Evolutionary conservation across 2,113 vertebrate species (phyloP).

Genomic region (Urocynchramus pylzowi): DNA sequence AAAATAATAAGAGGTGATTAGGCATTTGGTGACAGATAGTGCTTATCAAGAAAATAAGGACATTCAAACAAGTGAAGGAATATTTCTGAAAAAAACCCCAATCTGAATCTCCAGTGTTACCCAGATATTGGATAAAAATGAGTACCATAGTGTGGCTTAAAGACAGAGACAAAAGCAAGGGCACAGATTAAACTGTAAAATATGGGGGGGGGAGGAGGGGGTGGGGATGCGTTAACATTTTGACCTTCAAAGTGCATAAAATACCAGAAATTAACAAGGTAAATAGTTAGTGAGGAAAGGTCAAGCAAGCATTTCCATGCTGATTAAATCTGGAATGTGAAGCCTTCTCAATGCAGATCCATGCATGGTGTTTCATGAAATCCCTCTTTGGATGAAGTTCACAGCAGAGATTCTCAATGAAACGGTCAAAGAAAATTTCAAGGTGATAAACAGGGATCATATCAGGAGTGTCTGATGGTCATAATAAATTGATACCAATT

Average conservation of each 20-base stretch:
- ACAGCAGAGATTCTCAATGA: neutral
- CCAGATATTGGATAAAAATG: neutral
- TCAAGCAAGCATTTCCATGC: neutral
- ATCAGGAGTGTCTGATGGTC: neutral
- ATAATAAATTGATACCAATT: neutral
- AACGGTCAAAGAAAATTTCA: neutral
- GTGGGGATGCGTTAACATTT: neutral
- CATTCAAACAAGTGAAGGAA: neutral
- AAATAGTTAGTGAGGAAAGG: neutral
- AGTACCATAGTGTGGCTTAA: neutral
- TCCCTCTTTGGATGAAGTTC: neutral
- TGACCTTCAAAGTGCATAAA: neutral
- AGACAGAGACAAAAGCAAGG: neutral
- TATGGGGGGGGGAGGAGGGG: rapidly evolving
- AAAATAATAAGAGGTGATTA: neutral
- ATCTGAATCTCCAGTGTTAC: neutral
- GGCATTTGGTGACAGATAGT: neutral
- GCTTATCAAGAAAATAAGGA: neutral
- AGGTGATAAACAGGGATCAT: neutral
- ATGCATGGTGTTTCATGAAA: neutral
- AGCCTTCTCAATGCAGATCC: neutral
- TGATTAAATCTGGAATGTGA: neutral
- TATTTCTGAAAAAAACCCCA: neutral
- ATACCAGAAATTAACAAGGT: neutral
- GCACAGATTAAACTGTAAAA: neutral